These are phyloP conservation scores for Tenualosa ilisha DNA, from an alignment of 2,797 vertebrate genomes.

Conservation along the genomic window DNA sequence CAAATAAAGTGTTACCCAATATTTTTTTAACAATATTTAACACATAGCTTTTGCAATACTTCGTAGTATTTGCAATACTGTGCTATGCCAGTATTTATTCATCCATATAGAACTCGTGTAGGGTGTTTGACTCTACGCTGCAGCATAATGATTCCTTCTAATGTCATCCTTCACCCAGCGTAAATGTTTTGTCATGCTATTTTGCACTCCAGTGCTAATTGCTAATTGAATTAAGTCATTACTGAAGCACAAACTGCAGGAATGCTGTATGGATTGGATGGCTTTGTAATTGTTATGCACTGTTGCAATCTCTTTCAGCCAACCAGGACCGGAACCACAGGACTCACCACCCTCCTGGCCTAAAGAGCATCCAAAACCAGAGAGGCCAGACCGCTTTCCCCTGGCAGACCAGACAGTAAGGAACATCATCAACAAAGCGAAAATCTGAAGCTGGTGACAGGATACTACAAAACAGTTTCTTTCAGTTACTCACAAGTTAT, in stretches of 20 bases:
- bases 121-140: neutral
- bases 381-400: conserved; percentile 62
- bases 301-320: conserved; percentile 54
- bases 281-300: neutral
- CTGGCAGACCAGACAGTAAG: conserved; percentile 70
- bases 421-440: conserved; percentile 20
- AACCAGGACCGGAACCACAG: conserved; percentile 65
- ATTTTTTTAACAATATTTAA: no score
- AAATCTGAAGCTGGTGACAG: neutral
- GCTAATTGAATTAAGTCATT: conserved; percentile 8
- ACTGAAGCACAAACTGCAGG: neutral
- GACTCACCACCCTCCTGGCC: conserved; percentile 61
- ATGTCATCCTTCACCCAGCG: neutral
- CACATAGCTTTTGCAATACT: no score
- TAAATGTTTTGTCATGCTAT: neutral
- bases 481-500: neutral
- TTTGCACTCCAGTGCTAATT: neutral
- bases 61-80: no score
- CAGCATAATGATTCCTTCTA: neutral
- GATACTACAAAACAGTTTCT: neutral
- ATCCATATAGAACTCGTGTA: neutral
- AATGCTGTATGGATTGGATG: neutral
- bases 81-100: no score
- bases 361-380: conserved; percentile 59
- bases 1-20: no score